Conservation (phyloP, 2,113 vertebrate species). For the Cyanoderma ruficeps region DNA sequence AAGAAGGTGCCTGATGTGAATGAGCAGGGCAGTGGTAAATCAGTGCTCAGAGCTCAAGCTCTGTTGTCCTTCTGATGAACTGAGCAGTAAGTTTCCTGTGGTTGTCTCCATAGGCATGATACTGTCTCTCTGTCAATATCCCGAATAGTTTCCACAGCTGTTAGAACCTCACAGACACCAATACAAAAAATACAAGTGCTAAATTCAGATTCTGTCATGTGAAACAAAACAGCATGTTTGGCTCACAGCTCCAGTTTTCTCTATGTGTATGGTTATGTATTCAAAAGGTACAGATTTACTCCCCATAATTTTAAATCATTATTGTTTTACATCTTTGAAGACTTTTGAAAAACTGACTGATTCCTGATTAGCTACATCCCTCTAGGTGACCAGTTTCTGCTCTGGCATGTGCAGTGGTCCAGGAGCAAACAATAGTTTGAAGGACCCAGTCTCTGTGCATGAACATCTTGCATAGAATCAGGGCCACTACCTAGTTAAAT, state of each 20-base stretch:
- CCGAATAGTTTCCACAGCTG: background rate
- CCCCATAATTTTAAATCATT: background rate
- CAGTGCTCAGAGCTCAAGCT: background rate
- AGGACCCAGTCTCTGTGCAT: background rate
- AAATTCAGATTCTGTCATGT: background rate
- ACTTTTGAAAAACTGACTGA: background rate
- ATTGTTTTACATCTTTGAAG: background rate
- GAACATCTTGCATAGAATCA: background rate
- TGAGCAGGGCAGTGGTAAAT: background rate
- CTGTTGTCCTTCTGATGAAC: background rate
- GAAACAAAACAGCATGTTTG: background rate
- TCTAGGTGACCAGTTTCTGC: background rate
- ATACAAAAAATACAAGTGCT: background rate
- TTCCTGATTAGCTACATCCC: background rate
- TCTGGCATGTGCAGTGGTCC: background rate
- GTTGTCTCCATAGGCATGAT: background rate
- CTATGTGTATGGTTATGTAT: background rate
- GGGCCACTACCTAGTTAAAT: background rate
- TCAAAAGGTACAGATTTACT: background rate
- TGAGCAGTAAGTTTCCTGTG: background rate
- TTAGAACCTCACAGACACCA: background rate
- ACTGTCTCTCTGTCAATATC: background rate
- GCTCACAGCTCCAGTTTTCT: background rate
- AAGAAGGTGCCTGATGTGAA: background rate
- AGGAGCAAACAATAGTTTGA: background rate